Evolutionary conservation across 2,888 invertebrate species (phyloP).

Genomic region (Ectemnius continuus): DNA sequence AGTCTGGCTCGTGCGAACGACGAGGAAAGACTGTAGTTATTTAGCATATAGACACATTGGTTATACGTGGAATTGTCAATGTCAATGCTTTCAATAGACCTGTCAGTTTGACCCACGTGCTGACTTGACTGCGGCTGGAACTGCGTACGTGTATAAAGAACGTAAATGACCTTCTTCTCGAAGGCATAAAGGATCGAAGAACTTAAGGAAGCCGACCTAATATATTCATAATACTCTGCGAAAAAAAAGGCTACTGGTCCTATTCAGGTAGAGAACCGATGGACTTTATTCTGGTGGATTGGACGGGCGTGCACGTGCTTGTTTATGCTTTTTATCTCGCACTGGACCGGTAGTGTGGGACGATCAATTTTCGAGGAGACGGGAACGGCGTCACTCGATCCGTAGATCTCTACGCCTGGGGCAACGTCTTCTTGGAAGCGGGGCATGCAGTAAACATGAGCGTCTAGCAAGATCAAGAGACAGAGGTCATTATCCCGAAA

Average conservation of each 20-base stretch:
- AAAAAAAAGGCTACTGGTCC: background rate
- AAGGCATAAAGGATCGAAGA: too few relatives aligned
- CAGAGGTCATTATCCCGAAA: slow-evolving; percentile 21
- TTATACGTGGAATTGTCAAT: too few relatives aligned
- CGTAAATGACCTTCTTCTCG: too few relatives aligned
- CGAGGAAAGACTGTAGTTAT: too few relatives aligned
- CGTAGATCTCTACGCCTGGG: background rate
- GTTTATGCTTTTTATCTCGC: background rate
- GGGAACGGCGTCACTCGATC: background rate
- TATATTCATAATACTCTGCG: background rate
- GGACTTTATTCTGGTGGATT: background rate
- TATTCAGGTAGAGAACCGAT: background rate
- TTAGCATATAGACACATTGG: too few relatives aligned
- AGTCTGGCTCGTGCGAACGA: too few relatives aligned
- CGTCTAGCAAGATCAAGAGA: slow-evolving; percentile 4
- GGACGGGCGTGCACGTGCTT: background rate
- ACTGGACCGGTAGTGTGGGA: background rate
- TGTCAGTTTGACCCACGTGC: too few relatives aligned
- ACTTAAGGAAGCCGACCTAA: too few relatives aligned
- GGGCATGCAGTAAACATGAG: slow-evolving; percentile 13
- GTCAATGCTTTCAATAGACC: too few relatives aligned
- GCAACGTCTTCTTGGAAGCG: slow-evolving; percentile 14
- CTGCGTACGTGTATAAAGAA: too few relatives aligned
- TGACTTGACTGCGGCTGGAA: too few relatives aligned
- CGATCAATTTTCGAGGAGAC: slow-evolving; percentile 15